Base-by-base conservation (phyloP, 2,113 vertebrate species). In the Reinhardtius hippoglossoides region DNA sequence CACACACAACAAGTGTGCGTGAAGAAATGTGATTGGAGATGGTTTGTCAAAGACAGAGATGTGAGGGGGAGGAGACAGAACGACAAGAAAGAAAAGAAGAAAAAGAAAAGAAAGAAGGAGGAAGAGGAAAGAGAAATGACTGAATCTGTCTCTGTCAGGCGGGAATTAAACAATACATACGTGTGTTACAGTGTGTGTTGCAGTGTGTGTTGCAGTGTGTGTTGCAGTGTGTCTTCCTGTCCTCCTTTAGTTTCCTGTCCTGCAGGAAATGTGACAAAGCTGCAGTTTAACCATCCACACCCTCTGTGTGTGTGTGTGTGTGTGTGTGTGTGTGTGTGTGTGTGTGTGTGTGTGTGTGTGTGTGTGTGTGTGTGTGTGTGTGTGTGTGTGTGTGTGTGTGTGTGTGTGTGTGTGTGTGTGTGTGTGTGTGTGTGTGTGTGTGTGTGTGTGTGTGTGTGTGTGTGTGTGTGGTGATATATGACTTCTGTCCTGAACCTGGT, bases 21-120 rank as follows among this genome's bases (percentile, higher is more conserved):
- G 75, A 54, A 87, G 76, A 79, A 88, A 87, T 80, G 73, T 76
- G 85, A 91, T 89, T 85, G 72, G 86, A 71, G 76, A 78, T 18
- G 82, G 74, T 73, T 69, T 67, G 73, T 80, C 68, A 76, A 46
- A 61, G 63, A 86, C 21, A 67, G 48, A 78, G 40, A 59, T 23
- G 59, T 58, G 77, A 69, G 71, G 69, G 59, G 74, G 64, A 78
- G 57, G 52, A 74, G 46, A 61, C 52, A 21, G 16, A 46, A 37
- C 0, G 16, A 65, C 15, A 46, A 78, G 56, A 71, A 16, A 58
- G 24, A 35, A 26, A 26, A 16, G 23, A 16, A 37, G 8, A 31
- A 37, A 9, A 54, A n/a, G 21, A 23, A 42, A 14, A 63, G 3
- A 23, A 21, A 58, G 27, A 6, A 20, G 9, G 37, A 61, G 26